A percentile compares a stretch with the other conserved stretches of the same genome.
phyloP scores from a whole-genome alignment of 2,888 invertebrate genomes.

The Sthenelais limicola region DNA sequence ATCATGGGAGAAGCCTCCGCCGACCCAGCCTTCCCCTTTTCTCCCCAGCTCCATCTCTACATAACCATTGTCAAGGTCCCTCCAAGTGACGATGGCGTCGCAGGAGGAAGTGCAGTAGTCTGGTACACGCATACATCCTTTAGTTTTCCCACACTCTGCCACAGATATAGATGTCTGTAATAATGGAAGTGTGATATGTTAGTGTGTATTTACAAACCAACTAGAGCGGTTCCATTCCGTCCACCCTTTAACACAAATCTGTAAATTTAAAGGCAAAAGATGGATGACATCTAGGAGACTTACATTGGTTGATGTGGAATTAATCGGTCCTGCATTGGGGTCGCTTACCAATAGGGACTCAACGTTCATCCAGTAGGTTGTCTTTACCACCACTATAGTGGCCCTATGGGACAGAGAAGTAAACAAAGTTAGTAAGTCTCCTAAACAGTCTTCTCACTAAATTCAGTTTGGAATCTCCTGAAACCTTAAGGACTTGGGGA shows the following conservation, averaged over 20 bases:
- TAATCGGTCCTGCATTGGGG: background rate
- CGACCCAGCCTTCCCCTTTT: constrained; percentile 60
- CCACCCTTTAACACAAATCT: too few relatives aligned
- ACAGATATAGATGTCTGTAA: background rate
- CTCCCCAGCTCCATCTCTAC: constrained; percentile 57
- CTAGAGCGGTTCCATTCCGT: too few relatives aligned
- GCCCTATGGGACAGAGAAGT: background rate
- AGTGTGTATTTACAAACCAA: too few relatives aligned
- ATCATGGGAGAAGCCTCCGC: constrained; percentile 63
- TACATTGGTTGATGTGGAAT: too few relatives aligned
- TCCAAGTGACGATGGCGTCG: constrained; percentile 66
- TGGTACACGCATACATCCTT: constrained; percentile 65
- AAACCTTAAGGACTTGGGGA: too few relatives aligned
- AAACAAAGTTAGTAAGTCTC: too few relatives aligned
- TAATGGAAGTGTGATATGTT: too few relatives aligned
- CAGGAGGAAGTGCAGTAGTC: constrained; percentile 64
- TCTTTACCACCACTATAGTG: background rate
- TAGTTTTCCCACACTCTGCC: constrained; percentile 57
- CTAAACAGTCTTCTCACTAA: too few relatives aligned
- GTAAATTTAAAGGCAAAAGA: too few relatives aligned
- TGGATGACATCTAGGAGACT: too few relatives aligned
- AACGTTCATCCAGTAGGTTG: background rate
- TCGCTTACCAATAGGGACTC: background rate
- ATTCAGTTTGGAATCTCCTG: too few relatives aligned
- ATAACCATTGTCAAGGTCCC: constrained; percentile 41